Percentiles rank a stretch among this genome's conserved stretches.
These are phyloP conservation scores for Fulica atra DNA, from an alignment of 2,113 vertebrate genomes.

Conservation along the genomic window DNA sequence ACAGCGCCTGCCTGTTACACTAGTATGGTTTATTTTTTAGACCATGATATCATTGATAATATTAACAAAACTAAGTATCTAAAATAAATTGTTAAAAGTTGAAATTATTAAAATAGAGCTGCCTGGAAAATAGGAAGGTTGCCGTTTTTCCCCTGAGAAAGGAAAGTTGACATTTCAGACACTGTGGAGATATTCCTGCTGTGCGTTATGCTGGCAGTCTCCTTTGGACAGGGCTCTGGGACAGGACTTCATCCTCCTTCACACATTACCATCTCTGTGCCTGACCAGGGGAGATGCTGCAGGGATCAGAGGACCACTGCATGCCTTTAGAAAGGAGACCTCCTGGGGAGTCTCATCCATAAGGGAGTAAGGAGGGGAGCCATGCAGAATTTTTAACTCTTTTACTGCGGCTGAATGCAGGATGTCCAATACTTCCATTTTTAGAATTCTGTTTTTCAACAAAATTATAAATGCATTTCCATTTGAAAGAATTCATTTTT, in stretches of 20 bases:
- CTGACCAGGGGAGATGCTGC: background rate
- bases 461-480: background rate
- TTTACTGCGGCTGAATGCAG: background rate
- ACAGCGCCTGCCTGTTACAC: background rate
- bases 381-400: background rate
- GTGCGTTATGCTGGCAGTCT: background rate
- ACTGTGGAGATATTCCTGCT: background rate
- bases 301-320: background rate
- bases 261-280: background rate
- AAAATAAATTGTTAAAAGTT: background rate
- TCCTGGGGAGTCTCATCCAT: background rate
- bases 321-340: background rate
- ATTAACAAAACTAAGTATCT: background rate
- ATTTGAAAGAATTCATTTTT: background rate
- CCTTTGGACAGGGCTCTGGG: background rate
- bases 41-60: background rate
- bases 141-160: background rate
- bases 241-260: background rate
- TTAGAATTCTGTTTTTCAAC: background rate
- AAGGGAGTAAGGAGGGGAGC: background rate
- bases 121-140: background rate
- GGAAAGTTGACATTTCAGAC: background rate
- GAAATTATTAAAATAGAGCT: background rate
- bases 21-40: background rate
- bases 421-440: background rate